These are phyloP conservation scores for Xestia c-nigrum DNA, from an alignment of 2,888 invertebrate genomes.

Conservation along the genomic window DNA sequence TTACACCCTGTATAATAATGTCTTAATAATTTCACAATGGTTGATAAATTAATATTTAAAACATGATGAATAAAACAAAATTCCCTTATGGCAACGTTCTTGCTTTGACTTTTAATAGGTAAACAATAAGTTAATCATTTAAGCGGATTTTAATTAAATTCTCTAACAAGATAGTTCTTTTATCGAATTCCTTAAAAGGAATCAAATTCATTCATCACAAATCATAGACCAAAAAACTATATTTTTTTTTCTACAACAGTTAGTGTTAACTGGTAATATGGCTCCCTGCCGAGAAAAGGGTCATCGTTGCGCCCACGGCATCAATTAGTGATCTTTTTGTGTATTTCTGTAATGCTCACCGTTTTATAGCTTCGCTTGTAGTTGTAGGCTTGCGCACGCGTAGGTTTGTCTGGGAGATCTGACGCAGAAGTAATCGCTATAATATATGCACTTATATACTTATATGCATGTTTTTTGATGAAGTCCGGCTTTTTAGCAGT, in stretches of 20 bases:
- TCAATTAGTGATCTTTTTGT: conserved; percentile 17
- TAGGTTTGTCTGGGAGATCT: neutral
- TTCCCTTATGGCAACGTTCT: neutral
- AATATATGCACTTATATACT: neutral
- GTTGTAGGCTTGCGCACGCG: conserved; percentile 12
- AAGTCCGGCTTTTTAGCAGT: neutral
- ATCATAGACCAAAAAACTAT: neutral
- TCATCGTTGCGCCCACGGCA: conserved; percentile 24
- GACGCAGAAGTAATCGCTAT: neutral
- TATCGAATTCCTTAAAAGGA: conserved; percentile 22
- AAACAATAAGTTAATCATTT: neutral
- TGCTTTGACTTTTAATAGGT: neutral
- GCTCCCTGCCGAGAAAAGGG: conserved; percentile 37
- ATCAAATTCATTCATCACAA: conserved; percentile 3
- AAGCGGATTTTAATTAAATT: neutral
- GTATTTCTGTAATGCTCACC: neutral
- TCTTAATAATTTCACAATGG: neutral
- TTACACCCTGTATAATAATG: neutral
- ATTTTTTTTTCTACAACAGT: conserved; percentile 16
- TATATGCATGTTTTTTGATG: neutral
- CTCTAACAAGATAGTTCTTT: conserved; percentile 18
- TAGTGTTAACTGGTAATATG: conserved; percentile 11
- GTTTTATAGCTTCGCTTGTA: neutral
- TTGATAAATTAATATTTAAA: neutral
- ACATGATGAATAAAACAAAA: neutral